Percentiles rank a stretch among this genome's conserved stretches.
These are phyloP conservation scores for Hermetia illucens DNA, from an alignment of 1,140 invertebrate genomes.

Conservation along the genomic window DNA sequence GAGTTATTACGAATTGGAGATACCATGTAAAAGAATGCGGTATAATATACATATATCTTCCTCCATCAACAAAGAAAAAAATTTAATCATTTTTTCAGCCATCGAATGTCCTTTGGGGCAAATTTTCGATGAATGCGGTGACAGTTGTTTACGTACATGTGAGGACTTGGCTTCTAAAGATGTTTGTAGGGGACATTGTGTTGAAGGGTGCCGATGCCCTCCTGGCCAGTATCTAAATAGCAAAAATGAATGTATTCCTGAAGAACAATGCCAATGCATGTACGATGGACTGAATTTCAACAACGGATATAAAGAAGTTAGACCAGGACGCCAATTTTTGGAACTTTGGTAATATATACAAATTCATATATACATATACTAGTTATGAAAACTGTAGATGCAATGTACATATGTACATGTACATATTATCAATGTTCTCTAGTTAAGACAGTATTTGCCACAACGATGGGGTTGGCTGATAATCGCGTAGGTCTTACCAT, in stretches of 20 bases:
- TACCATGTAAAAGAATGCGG: constrained; percentile 62
- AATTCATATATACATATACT: no score
- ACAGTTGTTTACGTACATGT: constrained; percentile 58
- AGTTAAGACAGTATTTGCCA: no score
- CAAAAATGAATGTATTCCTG: constrained; percentile 57
- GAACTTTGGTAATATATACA: constrained; percentile 65
- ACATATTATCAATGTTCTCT: no score
- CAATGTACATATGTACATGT: no score
- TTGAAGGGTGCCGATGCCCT: constrained; percentile 81
- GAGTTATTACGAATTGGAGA: constrained; percentile 60
- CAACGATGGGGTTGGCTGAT: no score
- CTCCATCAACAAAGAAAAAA: not conserved
- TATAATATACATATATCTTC: constrained; percentile 17
- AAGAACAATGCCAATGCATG: constrained; percentile 59
- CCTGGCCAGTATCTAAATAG: constrained; percentile 55
- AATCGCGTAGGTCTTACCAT: no score
- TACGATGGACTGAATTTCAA: constrained; percentile 57
- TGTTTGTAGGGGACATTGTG: constrained; percentile 38
- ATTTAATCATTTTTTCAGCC: constrained; percentile 27
- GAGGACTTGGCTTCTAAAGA: constrained; percentile 36
- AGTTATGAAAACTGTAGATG: no score
- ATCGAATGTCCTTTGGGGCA: constrained; percentile 62
- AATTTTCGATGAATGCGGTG: constrained; percentile 62
- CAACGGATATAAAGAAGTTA: constrained; percentile 57
- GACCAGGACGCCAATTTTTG: constrained; percentile 44